Evolutionary conservation across 2,888 invertebrate genomes (phyloP), one percentile per base, ranked within the genome.

Genomic region (Brachyptera putata): DNA sequence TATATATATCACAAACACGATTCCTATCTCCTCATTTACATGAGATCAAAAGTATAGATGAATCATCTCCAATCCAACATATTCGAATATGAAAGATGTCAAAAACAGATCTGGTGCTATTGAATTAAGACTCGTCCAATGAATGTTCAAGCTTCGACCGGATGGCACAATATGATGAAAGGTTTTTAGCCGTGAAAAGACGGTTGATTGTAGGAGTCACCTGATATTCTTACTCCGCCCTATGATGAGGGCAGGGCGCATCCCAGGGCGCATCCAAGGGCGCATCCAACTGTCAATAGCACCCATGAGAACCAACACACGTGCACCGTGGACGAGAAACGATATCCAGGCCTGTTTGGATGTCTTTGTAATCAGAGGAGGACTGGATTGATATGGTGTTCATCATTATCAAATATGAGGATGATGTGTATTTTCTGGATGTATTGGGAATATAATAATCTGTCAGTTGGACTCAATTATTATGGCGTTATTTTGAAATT

Each of bases 151-250:
- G n/a, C n/a, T n/a, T n/a, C 26, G 13, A 49, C 41, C 16, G 41
- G 41, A 21, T 50, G 24, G 26, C 26, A 30, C 49, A 50, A 46
- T 50, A 18, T 26, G n/a, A n/a, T n/a, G n/a, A n/a, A n/a, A n/a
- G n/a, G n/a, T n/a, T n/a, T 1, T 4, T 1, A 26, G 26, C 60
- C 56, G 60, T 60, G 56, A 60, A 60, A 60, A 60, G 60, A 48
- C 36, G 46, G 56, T 22, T 56, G 56, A 43, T 55, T 56, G 60
- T 60, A 56, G 60, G 60, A 60, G 60, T 60, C 60, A 60, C 48
- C 25, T 24, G 60, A 60, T 60, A 46, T 34, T 16, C 24, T 43
- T 30, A 60, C 60, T 56, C 56, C 60, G 48, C 60, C 60, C 41
- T 36, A 46, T 11, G 14, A 7, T 11, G 43, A 7, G 34, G 3